phyloP scores from a whole-genome alignment of 1,140 invertebrate genomes.

The Matsumurasca onukii region DNA sequence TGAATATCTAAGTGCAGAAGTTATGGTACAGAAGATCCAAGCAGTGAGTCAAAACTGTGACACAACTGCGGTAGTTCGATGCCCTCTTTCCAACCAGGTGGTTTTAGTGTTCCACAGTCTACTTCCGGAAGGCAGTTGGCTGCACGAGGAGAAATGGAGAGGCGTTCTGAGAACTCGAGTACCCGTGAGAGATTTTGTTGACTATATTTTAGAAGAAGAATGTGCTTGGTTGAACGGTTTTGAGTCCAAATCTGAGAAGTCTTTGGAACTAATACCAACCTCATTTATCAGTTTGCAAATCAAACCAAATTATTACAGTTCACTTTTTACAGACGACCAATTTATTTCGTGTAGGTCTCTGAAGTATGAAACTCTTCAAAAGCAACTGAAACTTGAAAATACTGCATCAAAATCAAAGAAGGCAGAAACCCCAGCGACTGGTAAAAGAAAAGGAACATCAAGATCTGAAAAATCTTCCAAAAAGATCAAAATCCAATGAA shows the following conservation, averaged over 20 bases:
- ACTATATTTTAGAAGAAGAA: constrained; percentile 4
- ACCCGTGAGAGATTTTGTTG: background rate
- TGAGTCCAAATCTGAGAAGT: no score
- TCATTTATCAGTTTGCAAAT: no score
- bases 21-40: background rate
- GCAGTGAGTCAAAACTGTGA: background rate
- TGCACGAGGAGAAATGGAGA: background rate
- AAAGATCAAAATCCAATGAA: no score
- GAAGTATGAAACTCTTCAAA: background rate
- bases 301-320: no score
- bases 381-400: background rate
- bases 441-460: no score
- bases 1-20: background rate
- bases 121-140: background rate
- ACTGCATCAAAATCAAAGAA: no score
- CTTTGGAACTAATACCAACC: no score
- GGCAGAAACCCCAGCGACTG: no score
- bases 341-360: background rate
- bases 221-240: background rate
- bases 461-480: no score
- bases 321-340: background rate
- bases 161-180: background rate
- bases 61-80: background rate
- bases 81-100: background rate
- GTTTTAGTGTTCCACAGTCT: background rate